phyloP scores from a whole-genome alignment of 2,113 vertebrate genomes.

The Okapia johnstoni region DNA sequence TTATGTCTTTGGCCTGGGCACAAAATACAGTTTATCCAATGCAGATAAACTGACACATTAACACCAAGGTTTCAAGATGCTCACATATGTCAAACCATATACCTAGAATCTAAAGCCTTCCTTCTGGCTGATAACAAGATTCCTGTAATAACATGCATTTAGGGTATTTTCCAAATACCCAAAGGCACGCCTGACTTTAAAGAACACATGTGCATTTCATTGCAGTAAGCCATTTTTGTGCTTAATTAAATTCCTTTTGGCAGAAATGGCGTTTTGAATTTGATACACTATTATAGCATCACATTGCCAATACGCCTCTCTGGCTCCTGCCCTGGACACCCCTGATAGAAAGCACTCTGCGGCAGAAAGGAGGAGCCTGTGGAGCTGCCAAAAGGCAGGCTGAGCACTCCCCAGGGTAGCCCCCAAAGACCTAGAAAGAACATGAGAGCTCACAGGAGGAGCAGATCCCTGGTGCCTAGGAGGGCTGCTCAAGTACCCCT shows the following conservation, averaged over 20 bases:
- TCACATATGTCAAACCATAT: conserved; percentile 58
- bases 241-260: conserved; percentile 74
- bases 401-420: neutral
- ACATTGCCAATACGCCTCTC: conserved; percentile 14
- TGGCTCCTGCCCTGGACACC: conserved; percentile 29
- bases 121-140: conserved; percentile 61
- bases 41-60: conserved; percentile 52
- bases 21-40: conserved; percentile 49
- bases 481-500: neutral
- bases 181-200: conserved; percentile 53
- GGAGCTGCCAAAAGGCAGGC: conserved; percentile 21
- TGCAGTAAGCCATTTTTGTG: conserved; percentile 61
- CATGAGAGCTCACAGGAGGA: neutral
- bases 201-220: conserved; percentile 70
- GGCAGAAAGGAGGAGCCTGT: conserved; percentile 1
- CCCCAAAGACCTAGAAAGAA: neutral
- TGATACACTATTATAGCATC: conserved; percentile 51
- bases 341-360: neutral
- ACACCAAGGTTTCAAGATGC: conserved; percentile 49
- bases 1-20: conserved; percentile 38
- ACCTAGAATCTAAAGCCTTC: conserved; percentile 56
- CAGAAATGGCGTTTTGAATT: conserved; percentile 62
- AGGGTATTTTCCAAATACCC: conserved; percentile 67
- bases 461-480: neutral
- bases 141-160: conserved; percentile 71